Evolutionary conservation across 2,797 vertebrate genomes (phyloP).

Genomic region (Pelochelys cantorii): DNA sequence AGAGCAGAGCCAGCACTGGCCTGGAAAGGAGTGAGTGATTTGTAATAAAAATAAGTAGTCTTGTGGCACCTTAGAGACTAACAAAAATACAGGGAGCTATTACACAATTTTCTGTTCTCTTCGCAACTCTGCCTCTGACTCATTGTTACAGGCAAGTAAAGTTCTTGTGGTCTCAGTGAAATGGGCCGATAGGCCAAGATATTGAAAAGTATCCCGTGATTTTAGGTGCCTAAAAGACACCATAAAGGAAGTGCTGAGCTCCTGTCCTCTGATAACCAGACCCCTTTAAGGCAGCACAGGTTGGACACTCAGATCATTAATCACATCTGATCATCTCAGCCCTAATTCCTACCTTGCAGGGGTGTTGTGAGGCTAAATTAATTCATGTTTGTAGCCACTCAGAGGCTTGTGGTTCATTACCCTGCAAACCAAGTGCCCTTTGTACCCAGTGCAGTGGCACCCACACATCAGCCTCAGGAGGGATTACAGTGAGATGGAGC

Average conservation of each 20-base stretch:
- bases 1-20: background rate
- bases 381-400: slow-evolving; percentile 1
- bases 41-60: background rate
- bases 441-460: background rate
- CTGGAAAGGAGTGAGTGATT: background rate
- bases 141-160: fast-evolving
- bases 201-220: fast-evolving
- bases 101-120: background rate
- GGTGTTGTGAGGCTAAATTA: background rate
- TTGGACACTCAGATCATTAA: background rate
- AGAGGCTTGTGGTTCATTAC: background rate
- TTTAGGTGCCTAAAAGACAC: background rate
- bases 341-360: background rate
- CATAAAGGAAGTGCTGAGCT: background rate
- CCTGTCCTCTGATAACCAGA: background rate
- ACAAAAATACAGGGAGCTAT: background rate
- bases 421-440: background rate
- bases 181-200: background rate
- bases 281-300: background rate
- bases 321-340: background rate
- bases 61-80: too few relatives aligned
- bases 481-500: background rate
- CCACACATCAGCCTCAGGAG: background rate
- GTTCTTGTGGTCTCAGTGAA: background rate
- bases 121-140: background rate